Evolutionary conservation across 35 echinoderm and acorn worm genomes (phyloP), one percentile per base, ranked within the genome.

Genomic region (Heliocidaris tuberculata): DNA sequence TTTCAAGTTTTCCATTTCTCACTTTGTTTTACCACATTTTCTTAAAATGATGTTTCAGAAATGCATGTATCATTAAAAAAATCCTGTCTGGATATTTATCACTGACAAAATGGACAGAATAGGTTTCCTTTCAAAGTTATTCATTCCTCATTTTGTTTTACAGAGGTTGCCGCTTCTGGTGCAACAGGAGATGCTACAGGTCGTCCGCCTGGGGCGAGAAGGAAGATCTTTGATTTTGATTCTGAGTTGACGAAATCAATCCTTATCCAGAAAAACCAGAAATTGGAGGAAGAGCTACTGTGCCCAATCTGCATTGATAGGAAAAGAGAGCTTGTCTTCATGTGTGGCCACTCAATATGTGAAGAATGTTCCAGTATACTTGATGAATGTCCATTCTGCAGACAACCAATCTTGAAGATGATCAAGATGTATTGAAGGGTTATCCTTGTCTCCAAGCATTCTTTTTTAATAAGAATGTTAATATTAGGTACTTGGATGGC

Each of bases 231-330:
- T 78, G 65, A 78, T 0, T 24, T 24, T 27, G 65, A 78, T 42
- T 56, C 48, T 1, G 91, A 93, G 29, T 24, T 93, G 15, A 50
- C 91, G 0, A 93, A 59, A 13, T 93, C 91, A 2, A 13, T 93
- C 30, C 91, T 93, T 3, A 93, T 93, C 50, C 47, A 50, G 91
- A 93, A 93, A 48, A 93, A 50, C 7, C 47, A 31, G 16, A 93
- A 93, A 15, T 11, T 50, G 48, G 50, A 59, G 91, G 91, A 93
- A 27, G 91, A 49, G 50, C 0, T 93, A 29, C 11, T 48, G 48
- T 93, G 91, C 30, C 50, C 47, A n/a, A 13, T 93, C 91, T 93
- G 91, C 16, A 93, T 93, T 3, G 29, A 59, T 13, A 16, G 7
- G 8, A 49, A 31, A 12, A 24, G 50, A 29, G 91, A 93, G 21